A percentile compares a stretch with the other conserved stretches of the same genome.
Evolutionary conservation across 1,140 invertebrate species (phyloP).

Genomic region (Xylocopa sonorina): DNA sequence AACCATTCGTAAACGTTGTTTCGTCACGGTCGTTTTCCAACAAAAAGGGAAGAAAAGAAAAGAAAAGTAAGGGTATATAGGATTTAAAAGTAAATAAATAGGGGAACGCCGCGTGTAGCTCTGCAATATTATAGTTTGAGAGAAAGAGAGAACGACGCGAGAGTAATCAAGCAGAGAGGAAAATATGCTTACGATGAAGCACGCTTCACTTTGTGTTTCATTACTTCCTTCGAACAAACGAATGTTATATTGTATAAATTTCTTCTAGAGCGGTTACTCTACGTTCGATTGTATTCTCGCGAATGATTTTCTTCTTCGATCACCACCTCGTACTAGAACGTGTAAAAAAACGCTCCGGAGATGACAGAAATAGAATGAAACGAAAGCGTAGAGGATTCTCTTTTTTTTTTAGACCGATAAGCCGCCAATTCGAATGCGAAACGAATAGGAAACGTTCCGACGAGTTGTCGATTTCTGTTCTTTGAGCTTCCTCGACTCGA

Average conservation of each 20-base stretch:
- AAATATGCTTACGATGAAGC: background rate
- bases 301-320: slow-evolving; percentile 6
- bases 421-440: background rate
- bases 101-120: slow-evolving; percentile 18
- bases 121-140: background rate
- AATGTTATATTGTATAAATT: slow-evolving; percentile 22
- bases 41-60: background rate
- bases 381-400: background rate
- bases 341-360: background rate
- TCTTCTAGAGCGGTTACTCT: background rate
- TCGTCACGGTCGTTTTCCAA: background rate
- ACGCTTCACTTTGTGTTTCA: background rate
- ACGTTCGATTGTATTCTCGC: slow-evolving; percentile 9
- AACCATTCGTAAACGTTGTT: slow-evolving; percentile 12
- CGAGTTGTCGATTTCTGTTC: background rate
- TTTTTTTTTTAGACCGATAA: background rate
- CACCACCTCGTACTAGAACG: background rate
- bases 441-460: background rate
- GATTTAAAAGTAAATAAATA: background rate
- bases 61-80: background rate
- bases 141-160: background rate
- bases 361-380: no score
- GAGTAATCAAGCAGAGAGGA: background rate
- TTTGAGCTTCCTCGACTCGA: background rate
- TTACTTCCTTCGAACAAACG: background rate